Percentiles rank a stretch among this genome's conserved stretches.
Evolutionary conservation across 1,140 invertebrate genomes (phyloP).

Genomic region (Nebria ingens): DNA sequence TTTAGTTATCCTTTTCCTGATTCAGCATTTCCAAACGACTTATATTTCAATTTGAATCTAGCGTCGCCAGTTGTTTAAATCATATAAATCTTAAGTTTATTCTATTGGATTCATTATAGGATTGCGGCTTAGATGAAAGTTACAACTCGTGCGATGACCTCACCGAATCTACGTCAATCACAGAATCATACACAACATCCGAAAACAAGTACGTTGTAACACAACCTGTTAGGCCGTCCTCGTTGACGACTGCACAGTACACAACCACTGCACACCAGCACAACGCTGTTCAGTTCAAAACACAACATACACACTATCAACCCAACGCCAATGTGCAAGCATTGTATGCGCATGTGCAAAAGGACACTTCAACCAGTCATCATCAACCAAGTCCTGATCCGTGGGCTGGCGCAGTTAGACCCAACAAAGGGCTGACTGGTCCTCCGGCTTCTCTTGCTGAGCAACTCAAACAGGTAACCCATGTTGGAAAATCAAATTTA

Average conservation of each 20-base stretch:
- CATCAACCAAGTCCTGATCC: constrained; percentile 28
- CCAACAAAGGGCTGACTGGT: constrained; percentile 33
- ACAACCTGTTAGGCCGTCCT: constrained; percentile 13
- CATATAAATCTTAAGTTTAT: too few relatives aligned
- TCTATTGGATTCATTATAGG: too few relatives aligned
- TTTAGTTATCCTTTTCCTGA: too few relatives aligned
- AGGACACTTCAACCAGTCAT: constrained; percentile 21
- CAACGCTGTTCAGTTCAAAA: constrained; percentile 8
- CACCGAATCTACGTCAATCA: constrained; percentile 38
- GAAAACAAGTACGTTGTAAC: constrained; percentile 12
- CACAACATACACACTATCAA: constrained; percentile 14
- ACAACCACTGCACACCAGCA: constrained; percentile 15
- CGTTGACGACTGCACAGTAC: constrained; percentile 23
- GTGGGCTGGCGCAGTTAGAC: constrained; percentile 20
- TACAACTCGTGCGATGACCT: constrained; percentile 56
- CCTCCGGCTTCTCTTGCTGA: constrained; percentile 66
- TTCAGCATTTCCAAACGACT: too few relatives aligned
- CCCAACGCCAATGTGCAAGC: constrained; percentile 18
- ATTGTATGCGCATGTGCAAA: constrained; percentile 32
- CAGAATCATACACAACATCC: background rate
- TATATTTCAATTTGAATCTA: too few relatives aligned
- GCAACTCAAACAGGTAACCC: constrained; percentile 71
- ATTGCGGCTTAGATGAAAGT: constrained; percentile 58
- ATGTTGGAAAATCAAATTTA: background rate
- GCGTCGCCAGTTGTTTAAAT: too few relatives aligned